Conservation (phyloP, 2,888 invertebrate genomes). For the Penaeus monodon region DNA sequence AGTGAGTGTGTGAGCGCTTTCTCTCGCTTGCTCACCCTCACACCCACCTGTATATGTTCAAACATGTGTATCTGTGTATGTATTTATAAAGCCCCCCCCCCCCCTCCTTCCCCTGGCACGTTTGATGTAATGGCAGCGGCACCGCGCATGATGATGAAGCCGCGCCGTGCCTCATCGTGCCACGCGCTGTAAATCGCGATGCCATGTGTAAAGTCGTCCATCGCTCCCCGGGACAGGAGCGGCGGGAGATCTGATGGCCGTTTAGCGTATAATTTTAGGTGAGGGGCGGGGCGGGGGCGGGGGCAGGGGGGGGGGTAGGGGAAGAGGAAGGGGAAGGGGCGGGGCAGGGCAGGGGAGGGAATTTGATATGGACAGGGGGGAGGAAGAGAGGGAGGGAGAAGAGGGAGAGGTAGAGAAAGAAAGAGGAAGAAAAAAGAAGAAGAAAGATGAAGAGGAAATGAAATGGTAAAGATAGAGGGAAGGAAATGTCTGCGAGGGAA, state of each 20-base stretch:
- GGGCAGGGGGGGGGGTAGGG: conserved; percentile 2
- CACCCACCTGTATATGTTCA: not conserved
- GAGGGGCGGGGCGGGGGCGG: conserved; percentile 14
- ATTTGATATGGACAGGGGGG: too few relatives aligned
- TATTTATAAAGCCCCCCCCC: not conserved
- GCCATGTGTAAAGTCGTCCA: conserved; percentile 28
- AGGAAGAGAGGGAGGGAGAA: too few relatives aligned
- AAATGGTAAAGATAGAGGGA: too few relatives aligned
- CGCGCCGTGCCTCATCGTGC: conserved; percentile 23
- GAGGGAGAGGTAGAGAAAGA: too few relatives aligned
- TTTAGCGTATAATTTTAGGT: conserved; percentile 55
- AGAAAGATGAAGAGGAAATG: too few relatives aligned
- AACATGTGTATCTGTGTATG: not conserved
- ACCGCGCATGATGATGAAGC: conserved; percentile 14
- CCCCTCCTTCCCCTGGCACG: not conserved
- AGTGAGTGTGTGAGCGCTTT: too few relatives aligned
- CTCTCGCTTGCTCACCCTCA: too few relatives aligned
- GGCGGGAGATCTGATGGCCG: conserved; percentile 39
- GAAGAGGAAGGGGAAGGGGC: not conserved
- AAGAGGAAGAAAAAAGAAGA: too few relatives aligned
- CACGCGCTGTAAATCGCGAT: conserved; percentile 28
- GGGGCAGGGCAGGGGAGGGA: too few relatives aligned
- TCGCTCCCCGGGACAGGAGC: conserved; percentile 18
- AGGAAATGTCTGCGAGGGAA: too few relatives aligned
- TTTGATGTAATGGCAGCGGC: conserved; percentile 8